A percentile compares a stretch with the other conserved stretches of the same genome.
phyloP scores from a whole-genome alignment of 1,140 invertebrate species.

The Theocolax elegans region DNA sequence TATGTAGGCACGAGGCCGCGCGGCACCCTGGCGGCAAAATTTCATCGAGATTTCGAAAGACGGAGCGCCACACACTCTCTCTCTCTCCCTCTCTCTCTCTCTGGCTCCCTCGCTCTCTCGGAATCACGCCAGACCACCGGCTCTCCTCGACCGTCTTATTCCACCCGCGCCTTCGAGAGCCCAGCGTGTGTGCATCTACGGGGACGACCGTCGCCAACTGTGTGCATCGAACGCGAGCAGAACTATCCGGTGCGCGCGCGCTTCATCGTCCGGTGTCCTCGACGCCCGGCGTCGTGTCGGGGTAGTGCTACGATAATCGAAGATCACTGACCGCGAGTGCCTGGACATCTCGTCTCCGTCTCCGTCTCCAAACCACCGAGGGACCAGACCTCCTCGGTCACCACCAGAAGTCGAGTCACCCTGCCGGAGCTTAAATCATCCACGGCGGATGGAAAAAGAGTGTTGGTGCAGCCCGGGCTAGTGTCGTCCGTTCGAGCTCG shows the following conservation, averaged over 20 bases:
- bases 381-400: too few species aligned
- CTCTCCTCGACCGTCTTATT: background rate
- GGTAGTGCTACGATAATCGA: too few species aligned
- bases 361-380: too few species aligned
- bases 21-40: slow-evolving; percentile 41
- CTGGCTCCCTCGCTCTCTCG: slow-evolving; percentile 7
- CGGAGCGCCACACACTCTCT: slow-evolving; percentile 18
- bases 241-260: too few species aligned
- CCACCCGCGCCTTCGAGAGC: background rate
- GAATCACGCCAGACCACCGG: background rate
- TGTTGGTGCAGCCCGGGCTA: slow-evolving; percentile 41
- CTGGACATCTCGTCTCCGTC: too few species aligned
- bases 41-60: slow-evolving; percentile 33
- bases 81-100: slow-evolving; percentile 26
- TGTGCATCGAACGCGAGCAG: too few species aligned
- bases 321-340: too few species aligned
- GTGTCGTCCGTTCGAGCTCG: slow-evolving; percentile 20
- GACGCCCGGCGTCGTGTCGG: too few species aligned
- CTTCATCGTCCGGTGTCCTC: too few species aligned
- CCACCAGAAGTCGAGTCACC: too few species aligned
- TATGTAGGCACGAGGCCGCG: slow-evolving; percentile 67
- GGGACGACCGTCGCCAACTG: too few species aligned
- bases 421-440: background rate
- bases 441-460: slow-evolving; percentile 37
- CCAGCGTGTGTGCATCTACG: too few species aligned